phyloP scores from a whole-genome alignment of 2,113 vertebrate genomes.

The Leiothrix lutea region DNA sequence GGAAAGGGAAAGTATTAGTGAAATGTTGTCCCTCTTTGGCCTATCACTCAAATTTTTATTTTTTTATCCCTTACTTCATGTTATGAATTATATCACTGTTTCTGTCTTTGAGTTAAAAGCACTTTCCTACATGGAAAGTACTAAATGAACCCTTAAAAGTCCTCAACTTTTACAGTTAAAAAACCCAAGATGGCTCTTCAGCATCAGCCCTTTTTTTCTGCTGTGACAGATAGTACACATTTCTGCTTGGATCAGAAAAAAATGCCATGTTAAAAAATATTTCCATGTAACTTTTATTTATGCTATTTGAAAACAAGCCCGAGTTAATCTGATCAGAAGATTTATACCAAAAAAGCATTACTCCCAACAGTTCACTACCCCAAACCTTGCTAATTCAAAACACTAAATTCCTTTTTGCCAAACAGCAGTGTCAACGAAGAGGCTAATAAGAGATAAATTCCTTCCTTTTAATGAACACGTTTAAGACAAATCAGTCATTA shows the following conservation, averaged over 20 bases:
- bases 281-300: not conserved
- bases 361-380: not conserved
- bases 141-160: not conserved
- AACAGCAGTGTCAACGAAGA: not conserved
- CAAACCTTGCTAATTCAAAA: not conserved
- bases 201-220: not conserved
- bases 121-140: not conserved
- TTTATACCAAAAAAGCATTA: not conserved
- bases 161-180: not conserved
- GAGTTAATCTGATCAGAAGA: not conserved
- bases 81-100: not conserved
- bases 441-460: not conserved
- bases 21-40: not conserved
- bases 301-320: not conserved
- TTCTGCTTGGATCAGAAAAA: not conserved
- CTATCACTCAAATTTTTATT: not conserved
- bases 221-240: not conserved
- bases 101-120: not conserved
- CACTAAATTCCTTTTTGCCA: not conserved
- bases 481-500: not conserved
- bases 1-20: not conserved
- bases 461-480: not conserved
- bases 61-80: not conserved
- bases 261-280: not conserved
- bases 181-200: rapidly evolving